A percentile compares a stretch with the other conserved stretches of the same genome.
Conservation (phyloP, 1,140 invertebrate species). For the Wasmannia auropunctata region DNA sequence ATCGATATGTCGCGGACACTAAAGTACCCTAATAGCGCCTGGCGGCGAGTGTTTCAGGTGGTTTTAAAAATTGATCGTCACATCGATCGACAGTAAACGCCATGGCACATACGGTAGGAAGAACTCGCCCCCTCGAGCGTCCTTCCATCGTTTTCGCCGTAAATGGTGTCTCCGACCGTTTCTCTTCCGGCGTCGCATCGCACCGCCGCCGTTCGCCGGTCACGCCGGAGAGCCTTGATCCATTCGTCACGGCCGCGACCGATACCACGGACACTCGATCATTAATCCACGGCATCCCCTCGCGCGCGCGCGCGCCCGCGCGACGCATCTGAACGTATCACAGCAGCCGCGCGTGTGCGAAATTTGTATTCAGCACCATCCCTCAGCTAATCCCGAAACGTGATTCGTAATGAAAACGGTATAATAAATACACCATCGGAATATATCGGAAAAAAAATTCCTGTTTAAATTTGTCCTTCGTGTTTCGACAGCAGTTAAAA, state of each 20-base stretch:
- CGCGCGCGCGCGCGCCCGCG: background rate
- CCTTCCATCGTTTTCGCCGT: conserved; percentile 44
- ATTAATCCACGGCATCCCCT: conserved; percentile 37
- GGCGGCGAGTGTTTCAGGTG: conserved; percentile 12
- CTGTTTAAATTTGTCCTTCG: background rate
- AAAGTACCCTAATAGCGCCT: conserved; percentile 7
- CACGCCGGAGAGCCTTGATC: conserved; percentile 15
- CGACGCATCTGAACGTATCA: background rate
- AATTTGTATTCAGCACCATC: background rate
- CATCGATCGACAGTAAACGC: conserved; percentile 48
- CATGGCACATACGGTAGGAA: conserved; percentile 24
- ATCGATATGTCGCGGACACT: background rate
- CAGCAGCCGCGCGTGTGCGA: too few relatives aligned
- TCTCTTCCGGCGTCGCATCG: conserved; percentile 49
- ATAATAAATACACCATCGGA: background rate
- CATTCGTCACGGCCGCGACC: conserved; percentile 52
- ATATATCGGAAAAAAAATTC: background rate
- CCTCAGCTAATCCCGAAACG: background rate
- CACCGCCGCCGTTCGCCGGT: conserved; percentile 28
- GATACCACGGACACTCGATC: conserved; percentile 41
- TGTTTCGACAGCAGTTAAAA: background rate
- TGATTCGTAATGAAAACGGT: background rate
- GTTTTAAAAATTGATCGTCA: conserved; percentile 44
- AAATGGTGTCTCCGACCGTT: conserved; percentile 48
- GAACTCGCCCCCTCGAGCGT: conserved; percentile 39